Percentiles rank a stretch among this genome's conserved stretches.
These are phyloP conservation scores for Drosophila incognita DNA, from an alignment of 2,888 invertebrate species.

Conservation along the genomic window DNA sequence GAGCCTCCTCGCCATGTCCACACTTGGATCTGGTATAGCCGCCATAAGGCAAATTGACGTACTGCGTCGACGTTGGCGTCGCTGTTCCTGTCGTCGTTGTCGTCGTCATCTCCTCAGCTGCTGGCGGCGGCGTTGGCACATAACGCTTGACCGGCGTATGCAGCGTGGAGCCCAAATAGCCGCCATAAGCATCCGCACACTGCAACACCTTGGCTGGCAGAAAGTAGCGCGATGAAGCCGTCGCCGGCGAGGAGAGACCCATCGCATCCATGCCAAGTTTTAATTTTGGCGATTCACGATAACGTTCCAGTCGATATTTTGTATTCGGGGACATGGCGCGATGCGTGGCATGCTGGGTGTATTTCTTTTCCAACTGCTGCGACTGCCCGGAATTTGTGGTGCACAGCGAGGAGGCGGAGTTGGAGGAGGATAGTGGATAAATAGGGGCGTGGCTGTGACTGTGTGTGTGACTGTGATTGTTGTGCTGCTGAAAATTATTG, in stretches of 20 bases:
- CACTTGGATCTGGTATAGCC: slow-evolving; percentile 82
- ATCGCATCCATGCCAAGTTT: slow-evolving; percentile 36
- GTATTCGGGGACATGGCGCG: slow-evolving; percentile 83
- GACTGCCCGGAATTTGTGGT: slow-evolving; percentile 37
- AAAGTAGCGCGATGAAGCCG: slow-evolving; percentile 46
- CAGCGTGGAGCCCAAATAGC: slow-evolving; percentile 84
- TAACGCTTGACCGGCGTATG: slow-evolving; percentile 85
- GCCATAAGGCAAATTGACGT: slow-evolving; percentile 76
- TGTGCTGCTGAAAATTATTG: slow-evolving; percentile 48
- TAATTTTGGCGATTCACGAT: slow-evolving; percentile 68
- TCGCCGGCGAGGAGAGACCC: slow-evolving; percentile 26
- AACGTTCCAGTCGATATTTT: slow-evolving; percentile 82
- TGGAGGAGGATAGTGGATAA: slow-evolving; percentile 44
- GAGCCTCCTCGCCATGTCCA: slow-evolving; percentile 65
- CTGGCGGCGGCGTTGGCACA: slow-evolving; percentile 84
- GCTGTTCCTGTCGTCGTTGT: slow-evolving; percentile 46
- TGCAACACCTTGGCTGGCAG: slow-evolving; percentile 72
- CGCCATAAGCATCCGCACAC: slow-evolving; percentile 74
- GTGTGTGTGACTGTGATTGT: slow-evolving; percentile 3
- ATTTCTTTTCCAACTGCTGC: slow-evolving; percentile 12
- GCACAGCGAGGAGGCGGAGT: slow-evolving; percentile 53
- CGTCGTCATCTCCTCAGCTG: slow-evolving; percentile 66
- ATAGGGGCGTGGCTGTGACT: background rate
- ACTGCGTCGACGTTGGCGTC: slow-evolving; percentile 40
- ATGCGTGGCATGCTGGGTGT: slow-evolving; percentile 48